phyloP scores from a whole-genome alignment of 2,888 invertebrate species.

The Tipula helvola region DNA sequence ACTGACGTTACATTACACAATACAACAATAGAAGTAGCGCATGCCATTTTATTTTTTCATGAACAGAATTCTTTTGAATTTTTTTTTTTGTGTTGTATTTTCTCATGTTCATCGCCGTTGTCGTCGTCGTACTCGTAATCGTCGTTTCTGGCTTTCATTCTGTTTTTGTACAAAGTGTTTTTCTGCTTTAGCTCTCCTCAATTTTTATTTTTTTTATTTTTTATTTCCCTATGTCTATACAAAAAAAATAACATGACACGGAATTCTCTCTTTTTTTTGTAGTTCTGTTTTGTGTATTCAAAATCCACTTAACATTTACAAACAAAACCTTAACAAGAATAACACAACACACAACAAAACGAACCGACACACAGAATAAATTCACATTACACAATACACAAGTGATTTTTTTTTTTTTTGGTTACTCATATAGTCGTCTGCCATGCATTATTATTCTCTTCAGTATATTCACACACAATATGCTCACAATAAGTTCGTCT shows the following conservation, averaged over 20 bases:
- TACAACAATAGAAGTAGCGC: neutral
- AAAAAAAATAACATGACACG: neutral
- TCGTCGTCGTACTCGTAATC: neutral
- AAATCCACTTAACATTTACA: neutral
- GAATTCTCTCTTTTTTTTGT: neutral
- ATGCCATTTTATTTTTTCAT: slow-evolving; percentile 7
- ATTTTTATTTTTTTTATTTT: neutral
- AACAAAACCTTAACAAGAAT: neutral
- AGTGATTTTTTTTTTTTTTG: neutral
- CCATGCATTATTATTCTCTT: neutral
- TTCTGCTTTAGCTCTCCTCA: neutral
- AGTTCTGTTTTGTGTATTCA: neutral
- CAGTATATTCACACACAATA: neutral
- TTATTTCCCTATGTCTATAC: neutral
- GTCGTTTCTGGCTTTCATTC: neutral
- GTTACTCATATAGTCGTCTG: neutral
- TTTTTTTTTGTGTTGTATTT: neutral
- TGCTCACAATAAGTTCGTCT: neutral
- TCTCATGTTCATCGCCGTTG: neutral
- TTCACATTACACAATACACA: neutral
- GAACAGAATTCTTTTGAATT: neutral
- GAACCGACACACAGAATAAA: neutral
- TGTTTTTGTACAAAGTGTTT: neutral
- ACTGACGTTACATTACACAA: slow-evolving; percentile 7
- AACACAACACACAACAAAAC: neutral